Conservation (phyloP, 2,113 vertebrate genomes). For the Planiliza haematocheilus region DNA sequence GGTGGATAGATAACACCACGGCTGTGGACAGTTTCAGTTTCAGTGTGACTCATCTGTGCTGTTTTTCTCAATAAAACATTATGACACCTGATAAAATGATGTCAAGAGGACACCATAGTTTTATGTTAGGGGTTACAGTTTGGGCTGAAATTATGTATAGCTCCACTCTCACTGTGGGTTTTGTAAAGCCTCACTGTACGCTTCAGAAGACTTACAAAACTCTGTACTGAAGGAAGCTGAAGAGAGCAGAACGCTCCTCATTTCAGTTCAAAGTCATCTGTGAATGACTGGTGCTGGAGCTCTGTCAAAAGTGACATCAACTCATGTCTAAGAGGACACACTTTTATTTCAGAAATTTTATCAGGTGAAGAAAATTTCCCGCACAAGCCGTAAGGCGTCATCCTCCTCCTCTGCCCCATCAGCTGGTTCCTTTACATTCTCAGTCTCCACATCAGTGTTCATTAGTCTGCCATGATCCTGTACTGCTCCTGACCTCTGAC, state of each 20-base stretch:
- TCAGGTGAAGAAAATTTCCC: conserved; percentile 78
- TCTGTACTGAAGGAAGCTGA: too few species aligned
- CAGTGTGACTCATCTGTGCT: neutral
- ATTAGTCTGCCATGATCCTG: neutral
- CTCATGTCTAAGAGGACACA: too few species aligned
- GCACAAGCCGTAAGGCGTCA: conserved; percentile 61
- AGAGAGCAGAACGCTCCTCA: neutral
- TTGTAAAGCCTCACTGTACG: too few species aligned
- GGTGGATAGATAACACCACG: too few species aligned
- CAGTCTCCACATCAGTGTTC: neutral
- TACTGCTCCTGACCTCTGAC: conserved; percentile 3
- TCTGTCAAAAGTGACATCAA: too few species aligned
- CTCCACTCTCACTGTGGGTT: neutral
- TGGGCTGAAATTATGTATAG: too few species aligned
- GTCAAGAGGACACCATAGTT: neutral
- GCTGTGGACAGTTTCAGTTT: neutral
- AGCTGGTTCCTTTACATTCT: neutral
- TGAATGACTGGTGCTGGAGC: neutral
- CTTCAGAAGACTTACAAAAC: too few species aligned
- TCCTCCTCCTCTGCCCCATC: conserved; percentile 55
- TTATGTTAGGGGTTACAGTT: too few species aligned
- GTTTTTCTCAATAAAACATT: neutral
- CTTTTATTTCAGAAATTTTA: too few species aligned
- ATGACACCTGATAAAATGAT: neutral
- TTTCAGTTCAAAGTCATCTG: neutral